These are phyloP conservation scores for Scolopax rusticola DNA, from an alignment of 2,797 vertebrate species.

Conservation along the genomic window DNA sequence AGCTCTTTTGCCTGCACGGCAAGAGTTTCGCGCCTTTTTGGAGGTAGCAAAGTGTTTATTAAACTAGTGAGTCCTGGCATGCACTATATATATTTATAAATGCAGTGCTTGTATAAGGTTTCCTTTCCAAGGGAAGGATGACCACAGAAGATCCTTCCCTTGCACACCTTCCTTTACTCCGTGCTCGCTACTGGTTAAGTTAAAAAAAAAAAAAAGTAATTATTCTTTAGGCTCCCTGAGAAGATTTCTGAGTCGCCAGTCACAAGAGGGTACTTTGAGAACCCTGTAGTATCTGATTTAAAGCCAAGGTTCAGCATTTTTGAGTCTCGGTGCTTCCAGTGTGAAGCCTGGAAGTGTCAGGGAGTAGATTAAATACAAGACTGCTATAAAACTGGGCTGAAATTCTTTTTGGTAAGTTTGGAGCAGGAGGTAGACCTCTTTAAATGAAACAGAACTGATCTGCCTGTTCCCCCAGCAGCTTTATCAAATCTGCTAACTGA, in stretches of 20 bases:
- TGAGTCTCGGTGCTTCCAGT: neutral
- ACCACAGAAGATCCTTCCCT: neutral
- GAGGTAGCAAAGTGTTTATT: neutral
- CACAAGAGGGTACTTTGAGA: constrained; percentile 4
- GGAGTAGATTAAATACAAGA: neutral
- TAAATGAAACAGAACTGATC: neutral
- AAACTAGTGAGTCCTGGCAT: neutral
- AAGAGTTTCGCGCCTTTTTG: neutral
- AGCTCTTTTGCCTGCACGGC: neutral
- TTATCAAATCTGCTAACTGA: neutral
- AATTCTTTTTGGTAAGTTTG: neutral
- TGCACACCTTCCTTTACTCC: neutral
- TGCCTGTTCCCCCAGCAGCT: neutral
- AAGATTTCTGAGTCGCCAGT: constrained; percentile 46
- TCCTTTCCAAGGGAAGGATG: neutral
- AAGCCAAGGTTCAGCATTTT: neutral
- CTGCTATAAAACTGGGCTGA: neutral
- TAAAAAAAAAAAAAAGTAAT: neutral
- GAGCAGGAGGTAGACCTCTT: neutral
- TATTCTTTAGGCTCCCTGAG: neutral
- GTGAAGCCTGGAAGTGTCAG: neutral
- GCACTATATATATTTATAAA: neutral
- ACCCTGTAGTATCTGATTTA: neutral
- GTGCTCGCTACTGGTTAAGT: neutral
- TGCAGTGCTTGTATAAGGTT: neutral